Evolutionary conservation across 2,888 invertebrate species (phyloP).

Genomic region (Pharmacophagus antenor): DNA sequence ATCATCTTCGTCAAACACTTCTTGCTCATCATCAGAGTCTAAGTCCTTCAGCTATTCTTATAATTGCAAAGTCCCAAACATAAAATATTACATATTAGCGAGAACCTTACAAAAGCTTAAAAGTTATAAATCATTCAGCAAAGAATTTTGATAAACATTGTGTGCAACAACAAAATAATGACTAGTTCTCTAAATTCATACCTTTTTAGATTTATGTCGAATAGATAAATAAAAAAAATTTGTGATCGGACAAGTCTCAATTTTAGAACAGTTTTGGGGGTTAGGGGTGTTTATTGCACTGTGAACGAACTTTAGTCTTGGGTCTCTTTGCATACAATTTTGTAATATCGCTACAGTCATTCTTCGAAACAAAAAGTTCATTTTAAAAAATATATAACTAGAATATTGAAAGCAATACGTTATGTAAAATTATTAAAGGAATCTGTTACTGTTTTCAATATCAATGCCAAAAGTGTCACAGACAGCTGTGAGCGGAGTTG

Average conservation of each 20-base stretch:
- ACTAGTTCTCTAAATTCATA: slow-evolving; percentile 37
- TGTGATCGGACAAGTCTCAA: slow-evolving; percentile 33
- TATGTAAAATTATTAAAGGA: neutral
- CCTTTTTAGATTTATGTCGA: slow-evolving; percentile 66
- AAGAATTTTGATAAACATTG: too few relatives aligned
- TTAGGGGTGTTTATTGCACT: slow-evolving; percentile 39
- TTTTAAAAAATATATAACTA: slow-evolving; percentile 23
- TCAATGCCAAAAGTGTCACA: neutral
- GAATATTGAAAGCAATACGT: neutral
- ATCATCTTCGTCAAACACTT: slow-evolving; percentile 66
- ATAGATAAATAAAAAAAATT: slow-evolving; percentile 38
- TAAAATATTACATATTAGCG: neutral
- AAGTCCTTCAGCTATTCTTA: slow-evolving; percentile 57
- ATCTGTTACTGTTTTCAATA: too few relatives aligned
- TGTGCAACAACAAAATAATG: too few relatives aligned
- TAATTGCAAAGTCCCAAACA: neutral
- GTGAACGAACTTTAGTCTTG: slow-evolving; percentile 36
- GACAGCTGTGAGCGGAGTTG: neutral
- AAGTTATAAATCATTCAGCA: too few relatives aligned
- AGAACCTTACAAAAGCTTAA: too few relatives aligned
- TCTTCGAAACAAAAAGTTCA: slow-evolving; percentile 47
- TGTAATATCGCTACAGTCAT: slow-evolving; percentile 26
- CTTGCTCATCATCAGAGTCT: slow-evolving; percentile 80
- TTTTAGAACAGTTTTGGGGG: slow-evolving; percentile 50
- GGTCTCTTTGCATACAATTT: slow-evolving; percentile 34